Conservation (phyloP, 2,888 invertebrate species). For the Nineta flava region DNA sequence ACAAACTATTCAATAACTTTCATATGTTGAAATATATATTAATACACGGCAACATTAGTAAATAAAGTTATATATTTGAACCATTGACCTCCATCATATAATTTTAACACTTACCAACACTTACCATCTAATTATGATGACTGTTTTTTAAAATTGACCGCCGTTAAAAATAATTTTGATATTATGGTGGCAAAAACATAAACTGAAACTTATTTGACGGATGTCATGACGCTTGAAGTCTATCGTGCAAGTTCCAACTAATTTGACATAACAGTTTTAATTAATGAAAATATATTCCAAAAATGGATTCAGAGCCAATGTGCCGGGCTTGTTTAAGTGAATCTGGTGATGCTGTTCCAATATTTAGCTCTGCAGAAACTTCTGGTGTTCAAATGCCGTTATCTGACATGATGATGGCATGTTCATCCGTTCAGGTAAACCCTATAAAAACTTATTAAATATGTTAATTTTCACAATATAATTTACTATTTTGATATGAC, state of each 20-base stretch:
- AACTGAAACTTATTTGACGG: no score
- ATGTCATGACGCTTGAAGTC: no score
- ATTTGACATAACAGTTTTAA: not conserved
- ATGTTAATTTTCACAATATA: not conserved
- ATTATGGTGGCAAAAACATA: no score
- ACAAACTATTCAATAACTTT: no score
- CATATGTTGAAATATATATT: no score
- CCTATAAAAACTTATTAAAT: not conserved
- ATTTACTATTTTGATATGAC: not conserved
- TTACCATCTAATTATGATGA: no score
- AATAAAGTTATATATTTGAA: no score
- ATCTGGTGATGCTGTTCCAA: conserved; percentile 22
- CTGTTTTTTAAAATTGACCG: no score
- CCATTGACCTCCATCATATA: no score
- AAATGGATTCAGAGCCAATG: conserved; percentile 14
- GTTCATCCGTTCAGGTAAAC: conserved; percentile 25
- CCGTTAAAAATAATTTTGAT: no score
- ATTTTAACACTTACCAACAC: no score
- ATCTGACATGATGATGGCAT: conserved; percentile 27
- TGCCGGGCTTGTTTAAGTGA: conserved; percentile 28
- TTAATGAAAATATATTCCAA: not conserved
- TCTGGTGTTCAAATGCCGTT: conserved; percentile 20
- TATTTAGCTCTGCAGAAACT: conserved; percentile 22
- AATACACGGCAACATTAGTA: no score
- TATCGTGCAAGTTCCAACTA: not conserved